Evolutionary conservation across 2,888 invertebrate genomes (phyloP), one percentile per base, ranked within the genome.

Genomic region (Melangyna quadrimaculata): DNA sequence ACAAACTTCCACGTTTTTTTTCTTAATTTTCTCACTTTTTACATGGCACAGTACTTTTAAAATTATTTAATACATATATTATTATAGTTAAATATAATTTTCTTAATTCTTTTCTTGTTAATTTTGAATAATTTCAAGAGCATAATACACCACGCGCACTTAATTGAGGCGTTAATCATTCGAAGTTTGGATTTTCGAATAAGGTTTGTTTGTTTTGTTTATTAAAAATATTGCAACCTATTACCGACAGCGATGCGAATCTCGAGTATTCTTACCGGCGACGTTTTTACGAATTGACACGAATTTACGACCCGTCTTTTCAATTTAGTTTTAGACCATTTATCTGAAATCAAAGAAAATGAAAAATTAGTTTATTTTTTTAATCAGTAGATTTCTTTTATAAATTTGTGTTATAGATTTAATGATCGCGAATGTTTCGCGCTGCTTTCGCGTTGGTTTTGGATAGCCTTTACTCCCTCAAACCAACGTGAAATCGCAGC

Each of bases 1-100:
- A 48, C 14, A 77, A 27, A 69, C 24, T 55, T 86, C 86, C 86
- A 86, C 86, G 86, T 86, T 86, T 81, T 81, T 78, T 43, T 29
- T 12, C n/a, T n/a, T 7, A 37, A 51, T 22, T 45, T 32, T 24
- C 1, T 1, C 5, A 37, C 14, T 8, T 19, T 24, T 22, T 53
- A 43, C 45, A 67, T n/a, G 43, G 3, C 59, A 72, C 43, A 37
- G n/a, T n/a, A 22, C 32, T 17, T 53, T 37, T 3, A 17, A 37
- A 45, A 48, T 14, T 10, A 17, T 5, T 14, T 3, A 7, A 29
- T 12, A 55, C 5, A 12, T 4, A 53, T 43, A 17, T 32, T 48
- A 53, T 8, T 17, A 0, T 10, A 51, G 17, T 73, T 22, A 14
- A 2, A n/a, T 0, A 27, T 10, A 0, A 22, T 0, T 43, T 43